Conservation (phyloP, 2,113 vertebrate species). For the Neodontobutis hainanensis region DNA sequence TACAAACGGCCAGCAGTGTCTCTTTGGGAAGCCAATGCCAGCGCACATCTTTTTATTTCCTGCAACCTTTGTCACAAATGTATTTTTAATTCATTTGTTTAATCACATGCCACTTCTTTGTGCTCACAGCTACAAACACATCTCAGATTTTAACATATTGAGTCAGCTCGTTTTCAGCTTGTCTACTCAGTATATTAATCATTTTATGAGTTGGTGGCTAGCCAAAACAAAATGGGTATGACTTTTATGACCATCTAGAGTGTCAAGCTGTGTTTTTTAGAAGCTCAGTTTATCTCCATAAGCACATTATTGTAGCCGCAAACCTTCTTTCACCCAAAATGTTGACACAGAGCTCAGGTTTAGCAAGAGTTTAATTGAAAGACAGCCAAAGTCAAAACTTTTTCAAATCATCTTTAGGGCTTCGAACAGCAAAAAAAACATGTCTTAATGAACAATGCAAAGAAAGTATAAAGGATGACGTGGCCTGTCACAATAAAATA, state of each 20-base stretch:
- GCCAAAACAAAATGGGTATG: slow-evolving; percentile 9
- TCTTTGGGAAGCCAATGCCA: slow-evolving; percentile 6
- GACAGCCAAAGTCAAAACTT: neutral
- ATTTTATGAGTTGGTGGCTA: neutral
- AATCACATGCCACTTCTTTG: neutral
- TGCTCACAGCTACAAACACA: neutral
- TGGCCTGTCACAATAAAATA: too few relatives aligned
- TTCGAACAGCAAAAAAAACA: neutral
- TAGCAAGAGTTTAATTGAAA: neutral
- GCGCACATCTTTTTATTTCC: neutral
- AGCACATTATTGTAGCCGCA: neutral
- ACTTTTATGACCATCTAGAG: slow-evolving; percentile 4
- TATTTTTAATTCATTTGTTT: neutral
- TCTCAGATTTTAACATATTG: slow-evolving; percentile 6
- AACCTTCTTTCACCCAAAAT: slow-evolving; percentile 1
- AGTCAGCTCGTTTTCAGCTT: slow-evolving; percentile 6
- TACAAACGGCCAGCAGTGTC: slow-evolving; percentile 5
- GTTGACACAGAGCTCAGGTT: neutral
- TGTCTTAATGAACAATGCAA: neutral
- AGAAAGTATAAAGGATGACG: neutral
- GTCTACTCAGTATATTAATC: slow-evolving; percentile 10
- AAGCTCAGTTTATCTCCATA: slow-evolving; percentile 7
- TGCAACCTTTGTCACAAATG: too few relatives aligned
- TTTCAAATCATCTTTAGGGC: neutral
- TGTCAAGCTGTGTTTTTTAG: slow-evolving; percentile 2